Base-by-base conservation (phyloP, 2,888 invertebrate genomes). In the Aleiodes alternator region DNA sequence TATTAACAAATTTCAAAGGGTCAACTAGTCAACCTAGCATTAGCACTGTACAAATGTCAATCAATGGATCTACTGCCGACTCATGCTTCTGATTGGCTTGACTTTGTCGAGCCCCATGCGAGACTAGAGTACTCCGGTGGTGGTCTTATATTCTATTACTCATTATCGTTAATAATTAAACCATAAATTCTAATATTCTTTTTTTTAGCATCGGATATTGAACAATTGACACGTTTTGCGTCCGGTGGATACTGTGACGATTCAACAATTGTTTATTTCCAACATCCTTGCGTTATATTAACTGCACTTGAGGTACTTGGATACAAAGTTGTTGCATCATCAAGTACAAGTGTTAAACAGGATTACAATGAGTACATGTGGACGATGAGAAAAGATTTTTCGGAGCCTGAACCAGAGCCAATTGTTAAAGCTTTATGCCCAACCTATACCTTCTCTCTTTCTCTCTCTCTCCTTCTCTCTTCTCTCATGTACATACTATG, bases 1-100 rank as follows among this genome's bases (percentile, higher is more conserved):
- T n/a, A n/a, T n/a, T n/a, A n/a, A n/a, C n/a, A n/a, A n/a, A n/a
- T n/a, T n/a, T n/a, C n/a, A n/a, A n/a, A n/a, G n/a, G 99, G 99
- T 7, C 98, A 99, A 90, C 90, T 98, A 81, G 95, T 97, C 0
- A 97, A 98, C 88, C 94, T 99, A 78, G 94, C 94, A 0, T 90
- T 99, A 81, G 98, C 98, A 31, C 91, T 99, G 55, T 99, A 98
- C 88, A 99, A 99, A 90, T 99, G 98, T 89, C 98, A 98, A 86
- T 97, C 97, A 79, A 98, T 99, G 98, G 99, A 98, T 1, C 90
- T 99, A 34, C 90, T 99, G 72, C 99, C 99, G 1, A 98, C 98
- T 68, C 98, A 99, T 90, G 95, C 98, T 0, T 98, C 98, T 55
- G 99, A 99, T 90, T 99, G 99, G 99, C 90, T 99, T 78, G 98